Conservation (phyloP, 2,797 vertebrate genomes). For the Neosalanx taihuensis region DNA sequence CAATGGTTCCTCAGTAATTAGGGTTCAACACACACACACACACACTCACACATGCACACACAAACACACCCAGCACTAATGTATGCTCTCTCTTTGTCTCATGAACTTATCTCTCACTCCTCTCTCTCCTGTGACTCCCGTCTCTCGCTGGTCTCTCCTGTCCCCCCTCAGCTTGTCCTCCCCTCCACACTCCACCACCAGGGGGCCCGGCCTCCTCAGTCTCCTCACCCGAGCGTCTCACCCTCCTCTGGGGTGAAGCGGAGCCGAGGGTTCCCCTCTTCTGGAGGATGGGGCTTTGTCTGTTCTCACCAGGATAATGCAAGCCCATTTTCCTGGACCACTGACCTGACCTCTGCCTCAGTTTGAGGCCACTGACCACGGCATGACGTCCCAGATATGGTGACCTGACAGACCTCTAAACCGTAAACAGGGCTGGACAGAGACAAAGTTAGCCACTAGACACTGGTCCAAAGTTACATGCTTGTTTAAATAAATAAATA, state of each 20-base stretch:
- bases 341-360: constrained; percentile 42
- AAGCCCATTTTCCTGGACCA: constrained; percentile 54
- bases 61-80: constrained; percentile 17
- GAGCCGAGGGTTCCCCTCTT: constrained; percentile 5
- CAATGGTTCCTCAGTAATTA: constrained; percentile 45
- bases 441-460: background rate
- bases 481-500: too few relatives aligned
- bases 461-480: background rate
- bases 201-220: constrained; percentile 19
- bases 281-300: constrained; percentile 55
- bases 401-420: constrained; percentile 7
- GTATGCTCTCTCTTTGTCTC: constrained; percentile 23
- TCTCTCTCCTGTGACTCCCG: background rate
- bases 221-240: constrained; percentile 38
- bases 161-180: too few relatives aligned
- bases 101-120: background rate
- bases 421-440: background rate
- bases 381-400: constrained; percentile 23
- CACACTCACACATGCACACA: constrained; percentile 9
- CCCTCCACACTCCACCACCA: constrained; percentile 7
- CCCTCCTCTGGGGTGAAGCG: constrained; percentile 22
- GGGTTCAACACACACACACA: constrained; percentile 28
- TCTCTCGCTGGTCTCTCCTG: too few relatives aligned
- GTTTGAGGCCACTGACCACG: constrained; percentile 28
- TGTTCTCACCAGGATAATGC: constrained; percentile 53